A percentile compares a stretch with the other conserved stretches of the same genome.
Conservation (phyloP, 2,113 vertebrate species). For the Gobius niger region DNA sequence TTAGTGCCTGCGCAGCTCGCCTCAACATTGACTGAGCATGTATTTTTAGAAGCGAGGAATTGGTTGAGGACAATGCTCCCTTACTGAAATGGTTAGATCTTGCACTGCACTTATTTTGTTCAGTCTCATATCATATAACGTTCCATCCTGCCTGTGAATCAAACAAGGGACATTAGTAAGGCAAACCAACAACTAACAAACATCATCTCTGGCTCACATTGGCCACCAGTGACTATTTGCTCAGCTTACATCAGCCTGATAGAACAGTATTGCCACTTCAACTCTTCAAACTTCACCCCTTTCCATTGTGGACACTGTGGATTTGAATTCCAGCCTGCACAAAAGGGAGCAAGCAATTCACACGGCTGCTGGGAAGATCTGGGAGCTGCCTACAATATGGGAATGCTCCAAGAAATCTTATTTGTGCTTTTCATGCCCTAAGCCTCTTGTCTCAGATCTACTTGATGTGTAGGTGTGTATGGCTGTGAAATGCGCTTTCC, state of each 20-base stretch:
- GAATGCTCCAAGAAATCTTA: slow-evolving; percentile 57
- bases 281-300: slow-evolving; percentile 3
- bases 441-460: slow-evolving; percentile 68
- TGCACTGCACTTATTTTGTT: no score
- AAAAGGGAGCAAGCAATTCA: slow-evolving; percentile 44
- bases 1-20: no score
- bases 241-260: slow-evolving; percentile 16
- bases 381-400: slow-evolving; percentile 25
- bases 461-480: slow-evolving; percentile 66
- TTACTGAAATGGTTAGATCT: no score
- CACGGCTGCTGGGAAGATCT: slow-evolving; percentile 22
- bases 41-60: no score
- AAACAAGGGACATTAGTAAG: no score
- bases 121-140: no score
- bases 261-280: slow-evolving; percentile 8
- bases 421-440: slow-evolving; percentile 62
- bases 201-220: background rate
- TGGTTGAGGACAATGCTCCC: no score
- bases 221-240: slow-evolving; percentile 3
- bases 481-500: slow-evolving; percentile 65
- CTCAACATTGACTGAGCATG: no score
- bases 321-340: slow-evolving; percentile 25
- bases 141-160: no score
- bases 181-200: no score
- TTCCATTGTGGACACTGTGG: slow-evolving; percentile 14